These are phyloP conservation scores for Hippocampus guttulatus DNA, from an alignment of 2,113 vertebrate species.

Conservation along the genomic window DNA sequence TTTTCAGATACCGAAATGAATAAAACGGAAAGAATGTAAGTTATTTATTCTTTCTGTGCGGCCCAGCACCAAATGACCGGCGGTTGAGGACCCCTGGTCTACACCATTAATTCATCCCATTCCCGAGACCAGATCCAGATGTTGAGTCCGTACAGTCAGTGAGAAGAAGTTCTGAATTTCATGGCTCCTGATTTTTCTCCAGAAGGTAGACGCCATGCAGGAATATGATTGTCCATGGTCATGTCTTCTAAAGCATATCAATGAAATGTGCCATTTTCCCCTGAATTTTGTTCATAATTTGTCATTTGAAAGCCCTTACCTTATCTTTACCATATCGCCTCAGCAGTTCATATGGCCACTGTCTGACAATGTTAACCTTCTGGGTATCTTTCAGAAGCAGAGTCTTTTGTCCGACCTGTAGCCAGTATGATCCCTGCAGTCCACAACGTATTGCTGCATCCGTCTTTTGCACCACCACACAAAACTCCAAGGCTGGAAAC, in stretches of 20 bases:
- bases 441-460: constrained; percentile 80
- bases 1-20: too few relatives aligned
- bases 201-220: neutral
- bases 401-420: constrained; percentile 74
- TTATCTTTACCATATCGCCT: constrained; percentile 88
- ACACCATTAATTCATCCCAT: too few relatives aligned
- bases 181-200: neutral
- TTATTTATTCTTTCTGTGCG: too few relatives aligned
- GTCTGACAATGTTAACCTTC: constrained; percentile 58
- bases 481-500: constrained; percentile 76
- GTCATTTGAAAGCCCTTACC: constrained; percentile 60
- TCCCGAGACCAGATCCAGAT: too few relatives aligned
- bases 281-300: neutral
- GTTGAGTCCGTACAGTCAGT: too few relatives aligned
- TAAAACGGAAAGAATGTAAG: too few relatives aligned
- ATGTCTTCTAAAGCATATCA: neutral
- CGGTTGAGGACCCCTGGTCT: too few relatives aligned
- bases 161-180: neutral
- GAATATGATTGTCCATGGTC: neutral
- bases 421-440: constrained; percentile 81
- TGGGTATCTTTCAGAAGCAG: constrained; percentile 77
- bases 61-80: too few relatives aligned
- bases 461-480: constrained; percentile 77
- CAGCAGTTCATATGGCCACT: constrained; percentile 88
- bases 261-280: neutral